Evolutionary conservation across 92 coral and sea anemone species (phyloP), one percentile per base, ranked within the genome.

Genomic region (Phenganax marumi): DNA sequence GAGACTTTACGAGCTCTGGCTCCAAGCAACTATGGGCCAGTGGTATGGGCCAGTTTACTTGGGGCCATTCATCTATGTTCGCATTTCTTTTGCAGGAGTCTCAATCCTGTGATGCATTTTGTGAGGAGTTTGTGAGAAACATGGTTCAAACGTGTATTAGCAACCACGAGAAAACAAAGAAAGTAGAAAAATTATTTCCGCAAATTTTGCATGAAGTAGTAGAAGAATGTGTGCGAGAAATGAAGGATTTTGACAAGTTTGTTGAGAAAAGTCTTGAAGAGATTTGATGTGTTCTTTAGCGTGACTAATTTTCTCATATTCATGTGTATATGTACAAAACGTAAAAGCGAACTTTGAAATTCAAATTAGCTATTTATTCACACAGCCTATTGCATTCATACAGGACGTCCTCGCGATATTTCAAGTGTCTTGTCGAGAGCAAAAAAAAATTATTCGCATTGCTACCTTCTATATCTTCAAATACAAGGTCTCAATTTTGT

Each of bases 61-160:
- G 14, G 70, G 11, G 21, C 23, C 21, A 23, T 18, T 13, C 3
- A 56, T 23, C 60, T 52, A 14, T 74, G 64, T 52, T 19, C 77
- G 48, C 73, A 78, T 43, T 54, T 55, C 10, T 69, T 25, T 26
- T 56, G 39, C 58, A 94, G 98, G 98, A 94, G 63, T 84, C 88
- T 54, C 92, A 94, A 47, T 73, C 85, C 25, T 84, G 93, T 16
- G 71, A 86, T 68, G 80, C 48, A 10, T 94, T 94, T 75, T 85
- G 97, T n/a, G 90, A 83, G 57, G 90, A 90, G 75, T 94, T 88
- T 79, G 88, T 94, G 74, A 92, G 81, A 69, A 92, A 89, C 61
- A 87, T 94, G 46, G 86, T 88, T 5, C 88, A 94, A 52, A 90
- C 91, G 8, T 89, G 91, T 70, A 81, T 90, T 50, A 85, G 89